A percentile compares a stretch with the other conserved stretches of the same genome.
phyloP scores from a whole-genome alignment of 37 sponge, comb jelly and placozoan species.

The Chondrilla cf. caribensis region DNA sequence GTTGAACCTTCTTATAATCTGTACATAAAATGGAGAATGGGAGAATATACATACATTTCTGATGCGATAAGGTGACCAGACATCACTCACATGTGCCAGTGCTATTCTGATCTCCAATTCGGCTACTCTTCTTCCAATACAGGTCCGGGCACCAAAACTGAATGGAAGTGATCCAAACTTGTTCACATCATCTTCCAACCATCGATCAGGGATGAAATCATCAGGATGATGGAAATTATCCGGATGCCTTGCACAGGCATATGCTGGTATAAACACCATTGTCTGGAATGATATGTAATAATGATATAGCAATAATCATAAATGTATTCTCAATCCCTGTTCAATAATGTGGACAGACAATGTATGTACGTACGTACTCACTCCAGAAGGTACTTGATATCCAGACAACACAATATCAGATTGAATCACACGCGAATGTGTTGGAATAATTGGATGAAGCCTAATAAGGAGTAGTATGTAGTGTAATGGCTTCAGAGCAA shows the following conservation, averaged over 20 bases:
- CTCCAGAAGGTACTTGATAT: constrained; percentile 46
- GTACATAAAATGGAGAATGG: no score
- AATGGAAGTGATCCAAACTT: constrained; percentile 44
- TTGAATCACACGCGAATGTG: neutral
- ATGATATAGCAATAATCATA: no score
- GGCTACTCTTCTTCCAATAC: constrained; percentile 37
- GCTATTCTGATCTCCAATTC: neutral
- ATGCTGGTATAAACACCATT: neutral
- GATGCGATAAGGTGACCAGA: neutral
- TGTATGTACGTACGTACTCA: no score
- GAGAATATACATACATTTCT: no score
- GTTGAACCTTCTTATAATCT: no score
- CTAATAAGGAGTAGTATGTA: no score
- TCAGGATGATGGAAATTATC: constrained; percentile 38
- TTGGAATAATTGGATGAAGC: constrained; percentile 32
- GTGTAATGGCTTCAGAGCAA: no score
- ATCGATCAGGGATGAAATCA: constrained; percentile 41
- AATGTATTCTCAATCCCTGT: no score
- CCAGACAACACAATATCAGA: constrained; percentile 41
- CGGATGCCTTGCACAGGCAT: constrained; percentile 14
- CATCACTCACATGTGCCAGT: neutral
- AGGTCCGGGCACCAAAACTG: constrained; percentile 50
- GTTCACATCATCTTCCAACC: constrained; percentile 26
- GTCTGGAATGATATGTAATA: constrained; percentile 7
- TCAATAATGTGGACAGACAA: no score